Evolutionary conservation across 2,888 invertebrate species (phyloP), one percentile per base, ranked within the genome.

Genomic region (Pyrrhosoma nymphula): DNA sequence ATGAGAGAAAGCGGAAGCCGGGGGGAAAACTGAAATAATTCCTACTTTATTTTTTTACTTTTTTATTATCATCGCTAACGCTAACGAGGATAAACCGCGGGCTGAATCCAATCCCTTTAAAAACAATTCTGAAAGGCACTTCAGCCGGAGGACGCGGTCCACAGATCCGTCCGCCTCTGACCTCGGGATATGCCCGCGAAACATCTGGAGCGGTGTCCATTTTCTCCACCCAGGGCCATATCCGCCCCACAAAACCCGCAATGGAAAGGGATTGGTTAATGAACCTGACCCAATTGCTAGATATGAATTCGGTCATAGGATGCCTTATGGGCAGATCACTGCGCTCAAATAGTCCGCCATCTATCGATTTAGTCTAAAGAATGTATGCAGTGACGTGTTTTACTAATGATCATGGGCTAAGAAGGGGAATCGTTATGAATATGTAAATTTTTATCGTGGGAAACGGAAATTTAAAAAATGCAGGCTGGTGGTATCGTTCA

Each of bases 261-360:
- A 39, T 39, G 93, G 75, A 16, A 93, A 75, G 69, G 35, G 93
- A 93, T 93, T 93, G 47, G 69, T 69, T 93, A 93, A 93, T 93
- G 93, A 93, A 93, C 75, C 63, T 93, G 93, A 93, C 93, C 93
- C 55, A 69, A 93, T 93, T 93, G 69, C 69, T 93, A 26, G 69
- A 93, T 69, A 35, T 69, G 12, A 69, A 69, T 55, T 93, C 75
- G 47, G 69, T 35, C 1, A 12, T 39, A n/a, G 26, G 0, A 47
- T 35, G 82, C 35, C 82, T 82, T 14, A 35, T 35, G 35, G 35
- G 30, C 82, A 35, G 82, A 82, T 75, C 82, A 82, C 30, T 82
- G 82, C 35, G 82, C 35, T 82, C 35, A 82, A 82, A 35, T 47
- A 47, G 4, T 47, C 47, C 4, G 4, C 8, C 2, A 47, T 82